phyloP scores from a whole-genome alignment of 2,113 vertebrate genomes.

The Hoplias malabaricus region DNA sequence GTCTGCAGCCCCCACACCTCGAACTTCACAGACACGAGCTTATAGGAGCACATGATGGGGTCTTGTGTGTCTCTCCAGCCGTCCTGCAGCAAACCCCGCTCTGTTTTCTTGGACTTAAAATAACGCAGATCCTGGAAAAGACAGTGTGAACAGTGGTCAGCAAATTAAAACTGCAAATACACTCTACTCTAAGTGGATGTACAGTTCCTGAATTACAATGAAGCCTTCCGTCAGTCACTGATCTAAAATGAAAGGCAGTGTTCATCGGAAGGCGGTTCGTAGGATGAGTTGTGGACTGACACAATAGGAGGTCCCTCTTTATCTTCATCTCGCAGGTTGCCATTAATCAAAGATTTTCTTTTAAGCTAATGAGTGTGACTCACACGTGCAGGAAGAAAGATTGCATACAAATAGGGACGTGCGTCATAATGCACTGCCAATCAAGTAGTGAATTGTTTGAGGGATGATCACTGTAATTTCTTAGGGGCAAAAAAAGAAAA shows the following conservation, averaged over 20 bases:
- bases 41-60: conserved; percentile 99
- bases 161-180: neutral
- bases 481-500: neutral
- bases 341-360: conserved; percentile 57
- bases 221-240: neutral
- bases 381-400: conserved; percentile 47
- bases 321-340: conserved; percentile 9
- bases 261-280: conserved; percentile 28
- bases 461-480: neutral
- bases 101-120: conserved; percentile 94
- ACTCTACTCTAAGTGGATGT: neutral
- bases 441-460: neutral
- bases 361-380: conserved; percentile 52
- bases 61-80: conserved; percentile 91
- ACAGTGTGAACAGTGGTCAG: neutral
- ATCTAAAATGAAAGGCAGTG: conserved; percentile 29
- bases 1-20: conserved; percentile 99
- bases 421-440: conserved; percentile 17
- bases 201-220: neutral
- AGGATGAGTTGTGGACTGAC: conserved; percentile 13
- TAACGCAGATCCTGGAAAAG: conserved; percentile 85
- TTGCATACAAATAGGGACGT: conserved; percentile 34
- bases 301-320: conserved; percentile 41
- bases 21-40: conserved; percentile 96
- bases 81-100: conserved; percentile 86